Evolutionary conservation across 2,888 invertebrate species (phyloP).

Genomic region (Stenodera caucasica): DNA sequence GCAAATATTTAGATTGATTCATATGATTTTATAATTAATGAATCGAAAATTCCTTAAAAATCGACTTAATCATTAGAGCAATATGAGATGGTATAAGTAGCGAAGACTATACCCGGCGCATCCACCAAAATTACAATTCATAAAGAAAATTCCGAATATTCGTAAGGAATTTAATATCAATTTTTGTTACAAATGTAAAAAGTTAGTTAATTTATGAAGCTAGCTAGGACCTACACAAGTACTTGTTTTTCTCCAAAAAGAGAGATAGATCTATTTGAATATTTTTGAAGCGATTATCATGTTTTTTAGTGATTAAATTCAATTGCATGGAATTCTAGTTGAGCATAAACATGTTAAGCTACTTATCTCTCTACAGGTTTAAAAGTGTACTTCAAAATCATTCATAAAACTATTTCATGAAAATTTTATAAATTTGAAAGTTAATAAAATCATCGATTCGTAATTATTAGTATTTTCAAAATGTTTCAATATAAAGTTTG

Average conservation of each 20-base stretch:
- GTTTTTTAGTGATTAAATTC: conserved; percentile 44
- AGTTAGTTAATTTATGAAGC: no score
- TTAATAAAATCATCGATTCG: conserved; percentile 4
- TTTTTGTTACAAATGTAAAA: not conserved
- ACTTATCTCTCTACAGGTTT: conserved; percentile 40
- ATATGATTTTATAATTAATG: no score
- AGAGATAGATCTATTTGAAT: conserved; percentile 16
- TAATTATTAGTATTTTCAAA: no score
- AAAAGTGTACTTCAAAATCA: conserved; percentile 38
- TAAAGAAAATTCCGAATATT: no score
- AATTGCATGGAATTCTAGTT: conserved; percentile 42
- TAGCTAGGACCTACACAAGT: no score
- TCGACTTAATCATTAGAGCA: no score
- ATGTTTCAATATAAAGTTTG: not conserved
- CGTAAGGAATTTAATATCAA: no score
- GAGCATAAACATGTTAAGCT: conserved; percentile 44
- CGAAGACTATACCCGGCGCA: not conserved
- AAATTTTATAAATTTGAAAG: conserved; percentile 14
- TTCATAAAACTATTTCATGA: conserved; percentile 19
- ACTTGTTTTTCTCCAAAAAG: not conserved
- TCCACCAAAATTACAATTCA: not conserved
- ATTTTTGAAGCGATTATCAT: conserved; percentile 43
- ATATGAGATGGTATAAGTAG: not conserved
- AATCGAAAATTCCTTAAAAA: no score
- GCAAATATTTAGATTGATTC: no score